phyloP scores from a whole-genome alignment of 2,888 invertebrate species.

The Beris morrisii region DNA sequence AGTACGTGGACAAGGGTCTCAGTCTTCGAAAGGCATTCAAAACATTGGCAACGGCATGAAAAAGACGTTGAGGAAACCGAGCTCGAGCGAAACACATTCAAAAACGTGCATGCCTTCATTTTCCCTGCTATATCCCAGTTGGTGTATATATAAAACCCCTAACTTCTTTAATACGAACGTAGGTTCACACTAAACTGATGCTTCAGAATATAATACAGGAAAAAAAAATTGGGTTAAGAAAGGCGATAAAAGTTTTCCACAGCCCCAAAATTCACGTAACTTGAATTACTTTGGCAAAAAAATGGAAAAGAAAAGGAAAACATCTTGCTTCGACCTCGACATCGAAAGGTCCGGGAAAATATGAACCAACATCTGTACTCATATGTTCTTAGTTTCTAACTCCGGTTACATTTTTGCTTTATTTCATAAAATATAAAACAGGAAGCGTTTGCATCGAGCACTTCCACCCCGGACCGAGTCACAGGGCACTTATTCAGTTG shows the following conservation, averaged over 20 bases:
- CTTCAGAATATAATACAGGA: not conserved
- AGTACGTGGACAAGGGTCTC: slow-evolving; percentile 24
- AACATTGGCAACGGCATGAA: not conserved
- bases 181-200: not conserved
- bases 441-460: too few relatives aligned
- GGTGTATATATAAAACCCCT: too few relatives aligned
- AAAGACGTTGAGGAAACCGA: too few relatives aligned
- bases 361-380: too few relatives aligned
- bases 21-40: slow-evolving; percentile 25
- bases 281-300: slow-evolving; percentile 4
- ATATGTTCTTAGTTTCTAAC: too few relatives aligned
- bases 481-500: too few relatives aligned
- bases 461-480: too few relatives aligned
- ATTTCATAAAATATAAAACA: too few relatives aligned
- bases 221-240: slow-evolving; percentile 8
- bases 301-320: not conserved
- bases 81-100: too few relatives aligned
- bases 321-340: not conserved
- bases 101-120: too few relatives aligned
- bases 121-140: too few relatives aligned
- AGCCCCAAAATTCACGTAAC: not conserved
- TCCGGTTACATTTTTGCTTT: too few relatives aligned
- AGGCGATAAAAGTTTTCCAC: slow-evolving; percentile 15
- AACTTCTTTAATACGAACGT: not conserved
- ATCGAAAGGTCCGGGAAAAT: not conserved